Evolutionary conservation across 2,888 invertebrate species (phyloP), one percentile per base, ranked within the genome.

Genomic region (Drosophila hamatofila): DNA sequence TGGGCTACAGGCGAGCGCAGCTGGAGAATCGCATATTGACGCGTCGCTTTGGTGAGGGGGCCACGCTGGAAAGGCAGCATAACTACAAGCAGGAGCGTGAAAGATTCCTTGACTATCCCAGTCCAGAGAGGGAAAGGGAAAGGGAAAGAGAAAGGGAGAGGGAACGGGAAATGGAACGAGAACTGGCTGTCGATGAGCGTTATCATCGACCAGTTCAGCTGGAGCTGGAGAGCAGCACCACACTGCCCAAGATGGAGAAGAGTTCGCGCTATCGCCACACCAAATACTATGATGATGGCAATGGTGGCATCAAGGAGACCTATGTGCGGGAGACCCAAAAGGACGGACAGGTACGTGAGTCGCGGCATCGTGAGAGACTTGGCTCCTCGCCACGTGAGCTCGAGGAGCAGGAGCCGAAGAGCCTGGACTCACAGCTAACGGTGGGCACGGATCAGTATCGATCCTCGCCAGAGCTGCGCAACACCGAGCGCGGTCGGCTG

Each of bases 11-110:
- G 57, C 94, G 97, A 18, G 96, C 96, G 72, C 94, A 96, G 42
- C 93, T 97, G 18, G 96, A 97, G 91, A 96, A 96, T 0, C 94
- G 96, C 69, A 94, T 97, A 54, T 95, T 96, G 66, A 95, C 95
- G 35, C 94, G 96, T 52, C 89, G 92, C 4, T 91, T 91, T 93
- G 78, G 92, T 92, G 89, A 92, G 18, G 75, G 72, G 0, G 86
- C 82, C 54, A 89, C 88, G 0, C 16, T 89, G 81, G 93, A 95
- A 91, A 93, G 94, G 78, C 93, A 94, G 92, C 61, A 70, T 1
- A 48, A 72, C 44, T 44, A 75, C 54, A 89, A 86, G 21, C 85
- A 90, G 1, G 91, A 91, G 14, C 81, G 83, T 0, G 91, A 91
- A 18, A 41, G 80, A 1, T 61, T 51, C 25, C 74, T 64, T 9